These are phyloP conservation scores for Pseudomugil gertrudae DNA, from an alignment of 2,797 vertebrate species.

Conservation along the genomic window DNA sequence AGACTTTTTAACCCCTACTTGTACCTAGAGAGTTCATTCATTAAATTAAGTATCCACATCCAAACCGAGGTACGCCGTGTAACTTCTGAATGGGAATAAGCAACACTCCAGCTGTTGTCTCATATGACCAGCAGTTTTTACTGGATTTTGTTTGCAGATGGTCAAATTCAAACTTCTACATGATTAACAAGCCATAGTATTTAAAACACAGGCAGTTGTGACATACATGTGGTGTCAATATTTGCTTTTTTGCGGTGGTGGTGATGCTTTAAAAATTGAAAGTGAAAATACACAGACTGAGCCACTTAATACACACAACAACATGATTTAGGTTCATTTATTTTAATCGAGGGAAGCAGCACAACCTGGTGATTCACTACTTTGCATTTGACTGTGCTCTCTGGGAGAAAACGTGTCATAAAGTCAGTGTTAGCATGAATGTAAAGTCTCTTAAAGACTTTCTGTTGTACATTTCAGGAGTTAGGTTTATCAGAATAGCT, in stretches of 20 bases:
- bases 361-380: background rate
- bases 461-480: background rate
- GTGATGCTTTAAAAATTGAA: too few relatives aligned
- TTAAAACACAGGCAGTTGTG: too few relatives aligned
- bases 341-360: background rate
- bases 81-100: too few relatives aligned
- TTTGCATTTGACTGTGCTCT: too few relatives aligned
- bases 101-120: background rate
- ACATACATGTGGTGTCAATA: too few relatives aligned
- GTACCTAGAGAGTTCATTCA: too few relatives aligned
- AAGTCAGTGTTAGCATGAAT: too few relatives aligned
- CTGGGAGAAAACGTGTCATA: too few relatives aligned
- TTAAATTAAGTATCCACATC: background rate
- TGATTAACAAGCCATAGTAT: too few relatives aligned
- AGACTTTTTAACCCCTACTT: background rate
- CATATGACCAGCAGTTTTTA: background rate
- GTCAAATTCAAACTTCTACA: too few relatives aligned
- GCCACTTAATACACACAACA: background rate
- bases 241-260: too few relatives aligned
- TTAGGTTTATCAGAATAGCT: conserved; percentile 21
- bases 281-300: background rate
- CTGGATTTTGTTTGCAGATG: background rate
- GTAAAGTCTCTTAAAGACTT: background rate
- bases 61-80: background rate
- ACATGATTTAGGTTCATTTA: too few relatives aligned